phyloP scores from a whole-genome alignment of 2,797 vertebrate species.

The Cryptoblepharus egeriae region DNA sequence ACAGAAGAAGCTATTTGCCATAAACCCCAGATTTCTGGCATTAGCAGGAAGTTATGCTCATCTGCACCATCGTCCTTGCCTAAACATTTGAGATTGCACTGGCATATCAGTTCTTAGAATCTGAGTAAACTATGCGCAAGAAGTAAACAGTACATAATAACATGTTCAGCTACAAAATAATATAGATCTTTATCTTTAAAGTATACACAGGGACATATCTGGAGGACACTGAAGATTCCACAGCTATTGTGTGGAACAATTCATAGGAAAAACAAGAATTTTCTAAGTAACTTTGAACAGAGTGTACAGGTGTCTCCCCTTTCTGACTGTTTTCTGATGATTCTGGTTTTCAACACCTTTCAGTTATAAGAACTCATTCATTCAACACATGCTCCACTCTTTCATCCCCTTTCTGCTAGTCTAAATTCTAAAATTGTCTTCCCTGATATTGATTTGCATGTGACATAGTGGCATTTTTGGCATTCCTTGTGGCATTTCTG shows the following conservation, averaged over 20 bases:
- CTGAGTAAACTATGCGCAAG: background rate
- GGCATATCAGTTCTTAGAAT: background rate
- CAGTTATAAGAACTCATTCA: no score
- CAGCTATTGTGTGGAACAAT: background rate
- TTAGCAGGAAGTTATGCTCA: background rate
- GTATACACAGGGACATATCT: background rate
- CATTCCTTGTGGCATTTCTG: no score
- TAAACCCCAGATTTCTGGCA: background rate
- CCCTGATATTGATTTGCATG: no score
- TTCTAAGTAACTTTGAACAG: constrained; percentile 24
- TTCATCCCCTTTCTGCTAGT: no score
- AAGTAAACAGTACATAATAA: background rate
- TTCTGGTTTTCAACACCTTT: no score
- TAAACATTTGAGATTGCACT: background rate
- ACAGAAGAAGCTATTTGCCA: background rate
- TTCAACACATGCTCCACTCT: no score
- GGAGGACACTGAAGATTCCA: background rate
- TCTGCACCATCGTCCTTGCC: background rate
- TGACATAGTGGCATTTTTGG: no score
- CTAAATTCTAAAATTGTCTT: no score
- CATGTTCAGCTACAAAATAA: background rate
- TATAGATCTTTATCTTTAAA: background rate
- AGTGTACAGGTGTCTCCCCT: no score
- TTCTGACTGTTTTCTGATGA: no score
- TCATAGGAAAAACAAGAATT: background rate